A percentile compares a stretch with the other conserved stretches of the same genome.
Evolutionary conservation across 2,888 invertebrate species (phyloP).

Genomic region (Atrina japonica): DNA sequence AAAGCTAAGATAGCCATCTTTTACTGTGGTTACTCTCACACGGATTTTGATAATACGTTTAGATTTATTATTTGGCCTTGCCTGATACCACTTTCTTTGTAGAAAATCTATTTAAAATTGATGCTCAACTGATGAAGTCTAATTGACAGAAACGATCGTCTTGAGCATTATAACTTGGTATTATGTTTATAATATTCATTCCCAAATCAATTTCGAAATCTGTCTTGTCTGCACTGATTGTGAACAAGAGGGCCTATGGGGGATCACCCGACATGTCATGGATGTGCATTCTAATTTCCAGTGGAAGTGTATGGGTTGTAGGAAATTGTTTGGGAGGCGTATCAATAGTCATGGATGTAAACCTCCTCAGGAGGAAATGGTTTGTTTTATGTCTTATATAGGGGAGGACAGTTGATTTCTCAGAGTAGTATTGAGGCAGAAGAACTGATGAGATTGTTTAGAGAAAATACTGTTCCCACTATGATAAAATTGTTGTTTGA

Average conservation of each 20-base stretch:
- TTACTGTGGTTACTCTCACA: no score
- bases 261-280: not conserved
- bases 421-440: not conserved
- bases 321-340: not conserved
- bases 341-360: conserved; percentile 4
- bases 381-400: not conserved
- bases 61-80: no score
- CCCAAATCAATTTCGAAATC: no score
- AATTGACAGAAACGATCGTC: no score
- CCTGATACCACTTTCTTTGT: no score
- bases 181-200: no score
- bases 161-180: no score
- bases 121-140: no score
- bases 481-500: not conserved
- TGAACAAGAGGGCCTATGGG: not conserved
- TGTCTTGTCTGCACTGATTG: no score
- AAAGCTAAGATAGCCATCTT: no score
- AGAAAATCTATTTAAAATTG: no score
- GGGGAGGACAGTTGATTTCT: not conserved
- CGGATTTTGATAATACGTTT: no score
- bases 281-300: conserved; percentile 1
- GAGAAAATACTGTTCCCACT: not conserved
- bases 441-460: not conserved
- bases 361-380: conserved; percentile 1
- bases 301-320: not conserved